Evolutionary conservation across 2,888 invertebrate genomes (phyloP), one percentile per base, ranked within the genome.

Genomic region (Coenonympha arcania): DNA sequence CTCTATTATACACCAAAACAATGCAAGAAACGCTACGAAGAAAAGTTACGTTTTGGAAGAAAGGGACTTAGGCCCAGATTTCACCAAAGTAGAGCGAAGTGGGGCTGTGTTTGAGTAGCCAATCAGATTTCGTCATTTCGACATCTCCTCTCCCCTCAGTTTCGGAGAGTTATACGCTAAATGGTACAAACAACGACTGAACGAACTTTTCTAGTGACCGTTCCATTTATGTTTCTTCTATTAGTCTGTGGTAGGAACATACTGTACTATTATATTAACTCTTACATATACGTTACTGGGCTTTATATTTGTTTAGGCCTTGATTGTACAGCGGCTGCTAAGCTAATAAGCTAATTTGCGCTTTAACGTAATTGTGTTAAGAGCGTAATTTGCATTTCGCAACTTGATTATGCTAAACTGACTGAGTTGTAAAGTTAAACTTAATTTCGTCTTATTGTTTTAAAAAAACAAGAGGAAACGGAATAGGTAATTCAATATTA

Each of bases 261-360:
- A n/a, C n/a, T n/a, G 9, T 37, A 36, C 3, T 11, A 2, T 31
- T 1, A 15, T 16, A 18, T 19, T 18, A 42, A 77, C 73, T 73
- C 72, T 75, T 75, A 76, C 73, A 73, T 22, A 47, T 22, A 47
- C 42, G 37, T 31, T 11, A 24, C 37, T 18, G 62, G 46, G 45
- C 65, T 63, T 64, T 61, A 69, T 76, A 74, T 81, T 80, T 78
- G 68, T 67, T 74, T 73, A 73, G 76, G 78, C 60, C 63, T 64
- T 74, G 76, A 78, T 76, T 76, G 73, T 72, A 69, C 61, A 62
- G 66, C 71, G 33, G 52, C 48, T 51, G 52, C 47, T 54, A 45
- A 48, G 44, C 53, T 39, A 60, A 64, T 67, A 45, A 48, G 44
- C 53, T 39, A 60, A 64, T 67, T 69, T 61, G 60, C 13, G 55